Evolutionary conservation across 2,113 vertebrate species (phyloP).

Genomic region (Forbesichthys papilliferus): DNA sequence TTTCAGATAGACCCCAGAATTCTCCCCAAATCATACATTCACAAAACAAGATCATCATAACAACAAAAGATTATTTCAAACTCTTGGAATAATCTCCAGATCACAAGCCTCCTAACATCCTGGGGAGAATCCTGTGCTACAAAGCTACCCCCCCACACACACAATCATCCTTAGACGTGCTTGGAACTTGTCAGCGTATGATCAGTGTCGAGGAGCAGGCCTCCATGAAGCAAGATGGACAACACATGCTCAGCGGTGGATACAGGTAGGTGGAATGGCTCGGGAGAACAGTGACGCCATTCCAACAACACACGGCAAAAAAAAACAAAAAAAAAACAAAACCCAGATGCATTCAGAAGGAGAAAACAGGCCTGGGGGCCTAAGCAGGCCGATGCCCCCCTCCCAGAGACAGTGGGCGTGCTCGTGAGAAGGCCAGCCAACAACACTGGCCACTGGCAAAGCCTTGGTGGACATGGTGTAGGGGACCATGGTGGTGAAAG

Average conservation of each 20-base stretch:
- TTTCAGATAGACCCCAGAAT: background rate
- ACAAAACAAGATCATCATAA: background rate
- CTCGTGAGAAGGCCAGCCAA: conserved; percentile 14
- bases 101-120: background rate
- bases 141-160: background rate
- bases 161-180: background rate
- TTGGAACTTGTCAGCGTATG: conserved; percentile 14
- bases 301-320: conserved; percentile 1
- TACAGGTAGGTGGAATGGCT: conserved; percentile 2
- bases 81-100: background rate
- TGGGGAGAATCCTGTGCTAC: conserved; percentile 1
- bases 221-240: conserved; percentile 27
- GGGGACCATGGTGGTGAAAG: background rate
- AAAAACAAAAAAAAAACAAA: background rate
- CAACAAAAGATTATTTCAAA: background rate
- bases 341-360: background rate
- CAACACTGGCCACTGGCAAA: conserved; percentile 19
- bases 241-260: conserved; percentile 50
- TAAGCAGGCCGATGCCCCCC: conserved; percentile 12
- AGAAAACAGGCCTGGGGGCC: conserved; percentile 1
- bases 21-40: conserved; percentile 9
- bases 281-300: conserved; percentile 4
- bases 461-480: conserved; percentile 36
- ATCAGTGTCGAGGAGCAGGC: conserved; percentile 7
- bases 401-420: background rate